Evolutionary conservation across 2,113 vertebrate genomes (phyloP), one percentile per base, ranked within the genome.

Genomic region (Oostethus manadensis): DNA sequence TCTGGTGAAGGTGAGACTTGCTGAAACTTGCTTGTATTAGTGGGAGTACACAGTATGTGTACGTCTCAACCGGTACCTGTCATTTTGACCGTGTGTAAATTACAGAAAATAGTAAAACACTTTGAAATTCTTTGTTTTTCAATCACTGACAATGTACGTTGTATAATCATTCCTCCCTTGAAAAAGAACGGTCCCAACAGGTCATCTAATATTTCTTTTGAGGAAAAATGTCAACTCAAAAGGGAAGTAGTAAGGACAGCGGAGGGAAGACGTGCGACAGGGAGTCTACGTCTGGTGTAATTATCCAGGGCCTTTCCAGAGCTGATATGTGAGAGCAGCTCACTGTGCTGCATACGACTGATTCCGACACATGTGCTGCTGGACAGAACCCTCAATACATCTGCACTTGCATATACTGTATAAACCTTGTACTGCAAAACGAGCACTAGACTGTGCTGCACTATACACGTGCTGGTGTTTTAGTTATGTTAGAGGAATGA

Each of bases 271-370:
- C 21, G 50, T 47, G 50, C 38, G 48, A 56, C 18, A 79, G 73
- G 71, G 58, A 75, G 80, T 83, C 80, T 78, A 78, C n/a, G 13
- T 35, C 53, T 38, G n/a, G 78, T 62, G 71, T 74, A 84, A 91
- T 88, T 90, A 89, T 91, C 85, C 86, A 71, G 82, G 84, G 84
- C 80, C 81, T 85, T 87, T 86, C 87, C 80, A 88, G 68, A 66
- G 80, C 68, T 83, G 86, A 86, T 83, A 89, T 83, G 68, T 85
- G 84, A 91, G 86, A 89, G 86, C 70, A 65, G 68, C 76, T 86
- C 82, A 84, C 87, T 88, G 82, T 87, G 81, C 60, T 48, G 58
- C 64, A 81, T 77, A 79, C 67, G 59, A 80, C 77, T 80, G 68
- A 72, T 73, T 74, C 62, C 69, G 73, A 73, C 64, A 68, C 57